Evolutionary conservation across 2,113 vertebrate species (phyloP).

Genomic region (Lasiurus cinereus): DNA sequence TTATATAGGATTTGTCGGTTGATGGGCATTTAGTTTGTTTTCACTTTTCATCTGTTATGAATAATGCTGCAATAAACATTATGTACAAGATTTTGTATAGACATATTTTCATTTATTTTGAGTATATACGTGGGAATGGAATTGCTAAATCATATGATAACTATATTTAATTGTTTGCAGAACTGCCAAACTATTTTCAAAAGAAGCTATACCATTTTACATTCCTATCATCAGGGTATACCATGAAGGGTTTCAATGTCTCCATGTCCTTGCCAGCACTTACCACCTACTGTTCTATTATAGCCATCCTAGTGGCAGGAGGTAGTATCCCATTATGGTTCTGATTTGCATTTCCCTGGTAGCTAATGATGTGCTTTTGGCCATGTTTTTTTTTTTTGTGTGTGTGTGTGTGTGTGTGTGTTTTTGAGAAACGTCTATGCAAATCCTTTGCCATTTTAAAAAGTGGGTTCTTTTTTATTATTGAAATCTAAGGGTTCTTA

Average conservation of each 20-base stretch:
- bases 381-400: background rate
- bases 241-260: background rate
- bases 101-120: background rate
- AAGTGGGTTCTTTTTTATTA: background rate
- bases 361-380: background rate
- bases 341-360: background rate
- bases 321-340: background rate
- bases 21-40: background rate
- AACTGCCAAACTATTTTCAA: background rate
- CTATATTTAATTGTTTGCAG: background rate
- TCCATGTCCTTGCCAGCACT: background rate
- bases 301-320: background rate
- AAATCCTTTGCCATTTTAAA: constrained; percentile 12
- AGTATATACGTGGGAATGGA: background rate
- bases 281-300: background rate
- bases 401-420: no score
- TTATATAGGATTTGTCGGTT: background rate
- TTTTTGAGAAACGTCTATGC: background rate
- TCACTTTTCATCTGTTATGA: background rate
- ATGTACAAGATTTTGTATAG: background rate
- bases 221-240: no score
- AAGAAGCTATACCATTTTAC: background rate
- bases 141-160: background rate
- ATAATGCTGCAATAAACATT: background rate
- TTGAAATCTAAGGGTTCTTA: background rate